phyloP scores from a whole-genome alignment of 1,140 invertebrate genomes.

The Dendroctonus valens region DNA sequence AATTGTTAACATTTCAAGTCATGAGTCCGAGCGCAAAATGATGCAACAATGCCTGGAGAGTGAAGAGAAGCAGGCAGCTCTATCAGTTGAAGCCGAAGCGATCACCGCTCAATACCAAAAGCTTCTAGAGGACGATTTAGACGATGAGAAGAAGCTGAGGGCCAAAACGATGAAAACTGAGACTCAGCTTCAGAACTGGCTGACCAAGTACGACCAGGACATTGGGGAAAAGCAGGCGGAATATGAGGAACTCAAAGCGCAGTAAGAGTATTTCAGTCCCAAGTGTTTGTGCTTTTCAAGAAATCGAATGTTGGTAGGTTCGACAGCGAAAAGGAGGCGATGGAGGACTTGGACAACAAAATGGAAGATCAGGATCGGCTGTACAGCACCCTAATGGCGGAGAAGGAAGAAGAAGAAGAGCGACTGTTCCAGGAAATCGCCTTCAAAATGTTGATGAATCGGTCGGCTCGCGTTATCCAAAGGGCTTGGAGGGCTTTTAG shows the following conservation, averaged over 20 bases:
- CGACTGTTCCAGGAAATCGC: conserved; percentile 38
- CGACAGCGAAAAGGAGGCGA: conserved; percentile 38
- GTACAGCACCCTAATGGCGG: conserved; percentile 41
- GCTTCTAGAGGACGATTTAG: conserved; percentile 38
- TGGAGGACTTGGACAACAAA: conserved; percentile 39
- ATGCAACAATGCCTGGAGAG: conserved; percentile 40
- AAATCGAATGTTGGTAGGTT: conserved; percentile 32
- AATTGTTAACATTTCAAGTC: conserved; percentile 22
- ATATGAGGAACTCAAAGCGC: conserved; percentile 39
- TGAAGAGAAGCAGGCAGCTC: conserved; percentile 33
- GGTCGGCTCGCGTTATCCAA: conserved; percentile 44
- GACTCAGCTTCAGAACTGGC: conserved; percentile 43
- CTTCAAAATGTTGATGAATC: conserved; percentile 39
- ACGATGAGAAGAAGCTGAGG: conserved; percentile 39
- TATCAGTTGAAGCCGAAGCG: conserved; percentile 38
- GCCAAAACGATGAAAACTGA: conserved; percentile 42
- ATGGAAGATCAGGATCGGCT: conserved; percentile 43
- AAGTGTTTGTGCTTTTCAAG: background rate
- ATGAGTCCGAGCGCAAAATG: conserved; percentile 44
- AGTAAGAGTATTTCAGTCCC: conserved; percentile 22
- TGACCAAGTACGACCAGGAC: conserved; percentile 45
- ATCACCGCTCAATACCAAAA: conserved; percentile 33
- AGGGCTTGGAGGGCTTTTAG: conserved; percentile 43
- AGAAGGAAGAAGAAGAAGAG: conserved; percentile 43
- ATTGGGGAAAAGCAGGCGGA: conserved; percentile 44